Evolutionary conservation across 2,113 vertebrate species (phyloP).

Genomic region (Saimiri boliviensis): DNA sequence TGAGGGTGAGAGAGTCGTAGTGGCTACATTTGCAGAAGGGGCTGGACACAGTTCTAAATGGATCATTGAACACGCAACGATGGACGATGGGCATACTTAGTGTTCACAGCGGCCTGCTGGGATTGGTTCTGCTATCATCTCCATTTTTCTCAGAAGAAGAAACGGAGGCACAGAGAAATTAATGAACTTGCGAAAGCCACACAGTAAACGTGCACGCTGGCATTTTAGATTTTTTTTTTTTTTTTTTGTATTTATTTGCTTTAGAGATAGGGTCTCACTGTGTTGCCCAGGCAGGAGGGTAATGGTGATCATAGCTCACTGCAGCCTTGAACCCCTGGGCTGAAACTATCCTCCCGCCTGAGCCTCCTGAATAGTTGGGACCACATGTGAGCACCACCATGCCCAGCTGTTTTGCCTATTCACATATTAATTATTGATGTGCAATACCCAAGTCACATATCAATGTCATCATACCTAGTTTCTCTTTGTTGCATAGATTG

Average conservation of each 20-base stretch:
- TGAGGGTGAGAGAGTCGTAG: neutral
- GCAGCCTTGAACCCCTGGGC: neutral
- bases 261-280: neutral
- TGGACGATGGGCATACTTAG: neutral
- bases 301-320: neutral
- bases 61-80: fast-evolving
- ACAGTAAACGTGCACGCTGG: neutral
- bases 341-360: neutral
- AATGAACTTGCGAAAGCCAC: neutral
- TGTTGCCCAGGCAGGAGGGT: neutral
- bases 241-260: neutral
- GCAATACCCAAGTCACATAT: neutral
- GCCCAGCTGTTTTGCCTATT: neutral
- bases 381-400: neutral
- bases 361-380: neutral
- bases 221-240: neutral
- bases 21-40: neutral
- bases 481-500: neutral
- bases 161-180: neutral
- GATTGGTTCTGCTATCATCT: neutral
- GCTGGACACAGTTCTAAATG: neutral
- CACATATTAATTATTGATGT: neutral
- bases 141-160: neutral
- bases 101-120: neutral
- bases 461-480: neutral